Conservation (phyloP, 2,113 vertebrate genomes). For the Entomyzon cyanotis region DNA sequence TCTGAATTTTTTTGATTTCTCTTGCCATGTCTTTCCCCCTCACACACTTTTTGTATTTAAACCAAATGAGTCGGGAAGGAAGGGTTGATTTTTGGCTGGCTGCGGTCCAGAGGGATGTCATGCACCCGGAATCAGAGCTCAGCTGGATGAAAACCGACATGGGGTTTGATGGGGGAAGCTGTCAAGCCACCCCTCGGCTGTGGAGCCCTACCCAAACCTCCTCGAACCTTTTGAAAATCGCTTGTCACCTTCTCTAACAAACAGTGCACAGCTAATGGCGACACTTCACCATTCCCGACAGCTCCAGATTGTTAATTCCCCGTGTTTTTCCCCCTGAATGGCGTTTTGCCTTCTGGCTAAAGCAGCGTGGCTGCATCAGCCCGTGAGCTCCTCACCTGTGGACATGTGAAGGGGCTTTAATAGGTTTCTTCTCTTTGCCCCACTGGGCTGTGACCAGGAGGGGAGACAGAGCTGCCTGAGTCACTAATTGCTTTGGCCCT, state of each 20-base stretch:
- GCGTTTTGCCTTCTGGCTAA: slow-evolving; percentile 62
- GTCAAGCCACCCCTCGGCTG: background rate
- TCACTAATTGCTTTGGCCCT: slow-evolving; percentile 77
- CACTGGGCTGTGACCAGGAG: slow-evolving; percentile 75
- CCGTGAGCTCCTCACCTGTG: slow-evolving; percentile 61
- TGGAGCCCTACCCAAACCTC: background rate
- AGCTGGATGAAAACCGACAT: background rate
- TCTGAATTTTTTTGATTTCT: background rate
- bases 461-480: slow-evolving; percentile 46
- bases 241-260: background rate
- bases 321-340: slow-evolving; percentile 29
- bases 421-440: slow-evolving; percentile 70
- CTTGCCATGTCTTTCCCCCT: background rate
- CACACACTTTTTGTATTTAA: background rate
- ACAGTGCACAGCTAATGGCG: background rate
- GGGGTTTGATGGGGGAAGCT: background rate
- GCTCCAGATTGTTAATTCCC: slow-evolving; percentile 74
- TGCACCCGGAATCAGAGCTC: background rate
- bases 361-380: slow-evolving; percentile 2
- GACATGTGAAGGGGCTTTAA: slow-evolving; percentile 59
- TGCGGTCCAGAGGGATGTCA: background rate
- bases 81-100: background rate
- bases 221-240: background rate
- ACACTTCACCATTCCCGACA: slow-evolving; percentile 33
- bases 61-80: background rate